phyloP scores from a whole-genome alignment of 2,888 invertebrate species.

The Mythimna vitellina region DNA sequence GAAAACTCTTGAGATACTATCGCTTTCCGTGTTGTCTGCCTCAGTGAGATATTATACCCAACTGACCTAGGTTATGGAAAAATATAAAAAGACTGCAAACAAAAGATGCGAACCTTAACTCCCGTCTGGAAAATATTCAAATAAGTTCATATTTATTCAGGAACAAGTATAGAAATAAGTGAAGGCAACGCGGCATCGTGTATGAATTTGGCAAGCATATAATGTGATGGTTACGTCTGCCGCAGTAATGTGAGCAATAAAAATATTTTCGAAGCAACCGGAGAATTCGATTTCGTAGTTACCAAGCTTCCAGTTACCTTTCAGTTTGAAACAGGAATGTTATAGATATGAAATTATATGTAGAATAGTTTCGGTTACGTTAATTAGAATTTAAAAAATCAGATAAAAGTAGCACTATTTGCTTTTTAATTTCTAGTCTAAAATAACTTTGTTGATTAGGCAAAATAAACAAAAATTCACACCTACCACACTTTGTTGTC shows the following conservation, averaged over 20 bases:
- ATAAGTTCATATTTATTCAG: conserved; percentile 67
- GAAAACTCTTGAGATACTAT: conserved; percentile 28
- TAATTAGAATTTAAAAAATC: too few relatives aligned
- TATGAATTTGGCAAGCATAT: conserved; percentile 68
- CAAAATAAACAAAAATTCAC: too few relatives aligned
- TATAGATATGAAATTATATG: too few relatives aligned
- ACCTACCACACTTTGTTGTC: too few relatives aligned
- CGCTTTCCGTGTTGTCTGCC: conserved; percentile 36
- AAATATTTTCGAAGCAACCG: conserved; percentile 53
- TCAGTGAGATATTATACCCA: conserved; percentile 52
- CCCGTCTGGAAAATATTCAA: conserved; percentile 68
- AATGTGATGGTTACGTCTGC: conserved; percentile 70
- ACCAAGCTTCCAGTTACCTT: conserved; percentile 21
- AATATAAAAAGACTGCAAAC: conserved; percentile 43
- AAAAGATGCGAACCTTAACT: conserved; percentile 36
- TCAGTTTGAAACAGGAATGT: conserved; percentile 15
- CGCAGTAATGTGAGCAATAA: conserved; percentile 65
- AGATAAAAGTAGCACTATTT: too few relatives aligned
- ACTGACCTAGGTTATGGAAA: conserved; percentile 44
- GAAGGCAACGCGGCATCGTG: conserved; percentile 42
- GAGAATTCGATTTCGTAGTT: conserved; percentile 43
- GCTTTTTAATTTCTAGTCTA: too few relatives aligned
- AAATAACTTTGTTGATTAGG: too few relatives aligned
- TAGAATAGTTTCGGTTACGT: too few relatives aligned
- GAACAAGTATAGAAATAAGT: conserved; percentile 63